phyloP scores from a whole-genome alignment of 2,797 vertebrate species.

The Sciurus vulgaris region DNA sequence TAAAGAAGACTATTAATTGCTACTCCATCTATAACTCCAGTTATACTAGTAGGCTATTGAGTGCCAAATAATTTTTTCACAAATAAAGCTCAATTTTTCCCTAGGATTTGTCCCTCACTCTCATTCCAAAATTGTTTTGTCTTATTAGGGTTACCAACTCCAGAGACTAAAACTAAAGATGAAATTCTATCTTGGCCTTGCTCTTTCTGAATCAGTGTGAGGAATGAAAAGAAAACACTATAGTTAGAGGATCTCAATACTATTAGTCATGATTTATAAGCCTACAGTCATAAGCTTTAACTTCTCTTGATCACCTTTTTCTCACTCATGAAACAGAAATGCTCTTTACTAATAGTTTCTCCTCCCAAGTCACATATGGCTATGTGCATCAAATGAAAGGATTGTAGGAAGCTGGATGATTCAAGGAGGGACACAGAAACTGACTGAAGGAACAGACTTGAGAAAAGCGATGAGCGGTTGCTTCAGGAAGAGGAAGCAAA shows the following conservation, averaged over 20 bases:
- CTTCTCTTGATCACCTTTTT: background rate
- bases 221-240: background rate
- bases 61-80: constrained; percentile 14
- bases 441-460: background rate
- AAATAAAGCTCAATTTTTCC: constrained; percentile 2
- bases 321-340: background rate
- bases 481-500: background rate
- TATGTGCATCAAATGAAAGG: background rate
- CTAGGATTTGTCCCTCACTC: background rate
- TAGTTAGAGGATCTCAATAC: background rate
- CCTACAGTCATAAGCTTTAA: background rate
- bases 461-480: background rate
- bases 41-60: background rate
- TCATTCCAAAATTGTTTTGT: background rate
- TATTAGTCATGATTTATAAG: background rate
- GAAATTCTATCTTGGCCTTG: background rate
- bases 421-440: background rate
- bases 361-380: background rate
- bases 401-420: background rate
- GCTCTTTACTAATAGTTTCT: background rate
- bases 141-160: background rate
- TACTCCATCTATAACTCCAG: background rate
- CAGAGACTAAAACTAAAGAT: background rate
- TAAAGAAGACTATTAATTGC: background rate
- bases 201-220: background rate